Conservation (phyloP, 2,888 invertebrate genomes). For the Coelogynopora nodosa region DNA sequence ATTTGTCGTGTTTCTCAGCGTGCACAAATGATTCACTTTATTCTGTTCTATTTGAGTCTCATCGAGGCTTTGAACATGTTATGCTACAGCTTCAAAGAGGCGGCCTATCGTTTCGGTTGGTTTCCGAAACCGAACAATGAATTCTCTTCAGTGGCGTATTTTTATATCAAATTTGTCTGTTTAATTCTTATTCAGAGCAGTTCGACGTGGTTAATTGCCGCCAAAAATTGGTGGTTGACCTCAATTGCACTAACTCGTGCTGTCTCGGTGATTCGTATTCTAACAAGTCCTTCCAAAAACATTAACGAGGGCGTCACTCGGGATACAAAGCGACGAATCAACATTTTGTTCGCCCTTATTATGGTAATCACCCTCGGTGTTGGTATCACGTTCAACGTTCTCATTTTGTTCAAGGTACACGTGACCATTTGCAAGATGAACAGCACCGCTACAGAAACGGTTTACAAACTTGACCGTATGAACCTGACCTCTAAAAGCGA, state of each 20-base stretch:
- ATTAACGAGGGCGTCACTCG: not conserved
- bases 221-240: not conserved
- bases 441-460: too few relatives aligned
- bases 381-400: not conserved
- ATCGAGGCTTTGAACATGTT: not conserved
- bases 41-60: not conserved
- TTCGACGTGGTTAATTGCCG: not conserved
- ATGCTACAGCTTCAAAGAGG: not conserved
- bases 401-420: not conserved
- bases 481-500: not conserved
- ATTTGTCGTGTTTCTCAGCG: not conserved
- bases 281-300: not conserved
- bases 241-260: not conserved
- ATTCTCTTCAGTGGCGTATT: not conserved
- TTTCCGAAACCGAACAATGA: not conserved
- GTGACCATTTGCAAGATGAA: not conserved
- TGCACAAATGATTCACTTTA: slow-evolving; percentile 9
- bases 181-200: not conserved
- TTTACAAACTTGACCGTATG: not conserved
- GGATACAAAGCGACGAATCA: not conserved
- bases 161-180: not conserved
- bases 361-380: not conserved
- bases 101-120: not conserved
- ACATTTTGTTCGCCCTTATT: not conserved
- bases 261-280: not conserved